These are phyloP conservation scores for Brachyptera risi DNA, from an alignment of 2,888 invertebrate genomes.

Conservation along the genomic window DNA sequence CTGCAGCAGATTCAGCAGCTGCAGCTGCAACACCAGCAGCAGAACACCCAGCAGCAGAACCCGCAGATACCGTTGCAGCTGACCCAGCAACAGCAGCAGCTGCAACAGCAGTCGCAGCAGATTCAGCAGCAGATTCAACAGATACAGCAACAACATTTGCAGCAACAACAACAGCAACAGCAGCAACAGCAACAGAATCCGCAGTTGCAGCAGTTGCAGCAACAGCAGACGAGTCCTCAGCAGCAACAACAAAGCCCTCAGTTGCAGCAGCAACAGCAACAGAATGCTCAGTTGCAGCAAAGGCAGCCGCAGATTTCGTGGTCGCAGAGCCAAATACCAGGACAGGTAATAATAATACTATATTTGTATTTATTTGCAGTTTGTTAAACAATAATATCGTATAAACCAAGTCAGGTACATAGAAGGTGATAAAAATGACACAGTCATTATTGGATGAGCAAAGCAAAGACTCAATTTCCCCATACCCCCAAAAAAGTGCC, in stretches of 20 bases:
- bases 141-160: slow-evolving; percentile 48
- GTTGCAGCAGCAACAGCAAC: slow-evolving; percentile 38
- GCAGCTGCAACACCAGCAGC: slow-evolving; percentile 35
- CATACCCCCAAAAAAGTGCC: too few species aligned
- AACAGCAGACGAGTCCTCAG: slow-evolving; percentile 40
- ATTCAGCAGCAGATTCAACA: slow-evolving; percentile 52
- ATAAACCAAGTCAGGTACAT: too few species aligned
- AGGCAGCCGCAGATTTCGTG: slow-evolving; percentile 46
- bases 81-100: slow-evolving; percentile 32
- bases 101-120: slow-evolving; percentile 49
- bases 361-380: too few species aligned
- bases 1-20: slow-evolving; percentile 32
- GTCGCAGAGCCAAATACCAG: slow-evolving; percentile 46
- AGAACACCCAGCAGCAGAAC: slow-evolving; percentile 39
- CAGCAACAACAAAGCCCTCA: slow-evolving; percentile 54
- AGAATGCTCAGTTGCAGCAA: slow-evolving; percentile 48
- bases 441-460: too few species aligned
- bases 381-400: too few species aligned
- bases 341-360: slow-evolving; percentile 32
- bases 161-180: slow-evolving; percentile 31
- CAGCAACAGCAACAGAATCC: too few species aligned
- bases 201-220: slow-evolving; percentile 30
- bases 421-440: too few species aligned
- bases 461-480: too few species aligned
- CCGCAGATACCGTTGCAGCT: slow-evolving; percentile 43